Base-by-base conservation (phyloP, 1,140 invertebrate genomes). In the Rhyacophila brunnea region DNA sequence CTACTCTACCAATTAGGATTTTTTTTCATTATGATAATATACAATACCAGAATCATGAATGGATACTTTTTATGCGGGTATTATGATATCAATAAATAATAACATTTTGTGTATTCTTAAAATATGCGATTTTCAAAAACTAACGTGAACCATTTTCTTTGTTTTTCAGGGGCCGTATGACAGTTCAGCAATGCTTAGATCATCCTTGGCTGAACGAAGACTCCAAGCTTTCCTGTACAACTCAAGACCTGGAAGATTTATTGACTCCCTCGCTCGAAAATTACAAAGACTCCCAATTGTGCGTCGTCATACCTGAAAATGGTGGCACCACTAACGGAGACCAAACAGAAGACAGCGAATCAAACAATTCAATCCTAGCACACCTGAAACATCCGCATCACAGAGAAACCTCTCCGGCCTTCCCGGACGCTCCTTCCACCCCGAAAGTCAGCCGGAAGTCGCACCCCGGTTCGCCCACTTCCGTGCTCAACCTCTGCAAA, bases 141-240 rank as follows among this genome's bases (percentile, higher is more conserved):
- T n/a, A n/a, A n/a, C n/a, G n/a, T n/a, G n/a, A n/a, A n/a, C n/a
- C 9, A 32, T 32, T 36, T 19, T 15, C 49, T 47, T 49, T n/a
- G 47, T 65, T 44, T 69, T 68, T 28, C 66, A 83, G 82, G 69
- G 80, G 81, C 75, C 81, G 82, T 75, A 77, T 83, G 73, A 81
- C 76, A 74, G 82, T 82, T 71, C 73, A 79, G 71, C 80, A 82
- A 74, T 83, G 82, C 75, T 75, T 83, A 73, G 80, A 82, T 71
- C 82, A 83, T 73, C 78, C 81, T 71, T 83, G 81, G 82, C 73
- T 83, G 58, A 81, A 79, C 60, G 70, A 74, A 48, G 71, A 72
- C 40, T 66, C 68, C 4, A 49, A 53, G 47, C 65, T 70, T 5
- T 54, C 71, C 51, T 62, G 9, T 9, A 68, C 50, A 40, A 13